Evolutionary conservation across 2,113 vertebrate genomes (phyloP).

Genomic region (Procapra przewalskii): DNA sequence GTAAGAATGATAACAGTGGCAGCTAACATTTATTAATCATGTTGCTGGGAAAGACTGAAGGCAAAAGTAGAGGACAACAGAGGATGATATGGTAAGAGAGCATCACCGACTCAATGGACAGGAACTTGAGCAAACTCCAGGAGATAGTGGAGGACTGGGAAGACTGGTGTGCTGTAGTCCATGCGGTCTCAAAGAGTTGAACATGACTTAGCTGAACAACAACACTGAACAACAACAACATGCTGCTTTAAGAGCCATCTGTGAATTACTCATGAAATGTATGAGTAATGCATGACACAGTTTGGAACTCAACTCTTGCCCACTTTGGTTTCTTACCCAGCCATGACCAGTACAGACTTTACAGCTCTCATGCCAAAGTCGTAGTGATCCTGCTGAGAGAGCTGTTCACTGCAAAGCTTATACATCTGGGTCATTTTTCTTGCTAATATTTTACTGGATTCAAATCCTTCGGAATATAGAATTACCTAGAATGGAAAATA

Average conservation of each 20-base stretch:
- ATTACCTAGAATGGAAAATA: constrained; percentile 80
- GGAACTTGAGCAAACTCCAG: background rate
- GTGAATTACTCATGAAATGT: background rate
- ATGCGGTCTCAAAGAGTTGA: background rate
- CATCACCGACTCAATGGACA: background rate
- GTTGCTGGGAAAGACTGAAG: background rate
- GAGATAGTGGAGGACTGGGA: background rate
- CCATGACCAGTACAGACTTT: constrained; percentile 91
- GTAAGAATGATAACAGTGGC: background rate
- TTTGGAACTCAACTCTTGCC: background rate
- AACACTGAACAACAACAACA: background rate
- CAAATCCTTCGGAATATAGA: constrained; percentile 90
- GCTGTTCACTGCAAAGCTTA: constrained; percentile 89
- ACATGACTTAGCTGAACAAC: too few relatives aligned
- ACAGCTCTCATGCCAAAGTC: constrained; percentile 91
- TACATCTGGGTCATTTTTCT: constrained; percentile 92
- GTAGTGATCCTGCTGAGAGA: constrained; percentile 90
- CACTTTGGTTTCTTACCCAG: constrained; percentile 81
- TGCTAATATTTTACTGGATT: constrained; percentile 88
- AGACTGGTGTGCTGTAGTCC: background rate
- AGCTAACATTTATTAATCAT: background rate
- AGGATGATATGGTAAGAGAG: background rate
- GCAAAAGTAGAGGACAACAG: background rate
- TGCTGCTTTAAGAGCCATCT: background rate
- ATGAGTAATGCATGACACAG: background rate